Base-by-base conservation (phyloP, 1,140 invertebrate species). In the Dendrolimus kikuchii region DNA sequence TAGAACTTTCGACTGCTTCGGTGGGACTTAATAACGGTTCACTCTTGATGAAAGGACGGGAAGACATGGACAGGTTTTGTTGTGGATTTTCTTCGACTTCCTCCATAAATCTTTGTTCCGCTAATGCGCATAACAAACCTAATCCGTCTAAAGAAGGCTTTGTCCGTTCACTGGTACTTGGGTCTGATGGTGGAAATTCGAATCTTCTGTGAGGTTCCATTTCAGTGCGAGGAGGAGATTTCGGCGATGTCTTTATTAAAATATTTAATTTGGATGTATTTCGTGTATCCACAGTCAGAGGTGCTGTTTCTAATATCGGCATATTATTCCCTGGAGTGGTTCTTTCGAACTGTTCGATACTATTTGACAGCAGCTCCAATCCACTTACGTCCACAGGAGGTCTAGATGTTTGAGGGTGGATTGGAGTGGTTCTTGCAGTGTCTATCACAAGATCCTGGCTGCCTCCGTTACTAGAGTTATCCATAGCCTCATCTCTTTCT, bases 51-150 rank as follows among this genome's bases (percentile, higher is more conserved):
- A 75, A 82, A 0, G 76, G 70, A 52, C 72, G 67, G 23, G 77
- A 68, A 7, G 77, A 59, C 38, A 66, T 63, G 5, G 66, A 50
- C 23, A 66, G 47, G 57, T 49, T 71, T 7, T 51, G 50, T 50
- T 68, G 59, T 46, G 72, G 66, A 42, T 59, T 76, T 23, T 90
- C 89, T 8, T 80, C 89, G 4, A 85, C 90, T 77, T 95, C 93
- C 68, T 95, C 94, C 81, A 93, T 91, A 55, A 95, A 92, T 52
- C 94, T 89, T 68, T 96, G 94, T 69, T 96, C 95, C 0, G 95
- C 95, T 37, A 96, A 80, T 1, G 94, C 94, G 78, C 95, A 96
- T 5, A 97, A 77, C 37, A 97, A 78, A 53, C 93, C 93, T 36
- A 97, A 80, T 0, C 95, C 94, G 56, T 92, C 92, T 2, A 94